Conservation (phyloP, 1,140 invertebrate species). For the Alviniconcha marisindica region DNA sequence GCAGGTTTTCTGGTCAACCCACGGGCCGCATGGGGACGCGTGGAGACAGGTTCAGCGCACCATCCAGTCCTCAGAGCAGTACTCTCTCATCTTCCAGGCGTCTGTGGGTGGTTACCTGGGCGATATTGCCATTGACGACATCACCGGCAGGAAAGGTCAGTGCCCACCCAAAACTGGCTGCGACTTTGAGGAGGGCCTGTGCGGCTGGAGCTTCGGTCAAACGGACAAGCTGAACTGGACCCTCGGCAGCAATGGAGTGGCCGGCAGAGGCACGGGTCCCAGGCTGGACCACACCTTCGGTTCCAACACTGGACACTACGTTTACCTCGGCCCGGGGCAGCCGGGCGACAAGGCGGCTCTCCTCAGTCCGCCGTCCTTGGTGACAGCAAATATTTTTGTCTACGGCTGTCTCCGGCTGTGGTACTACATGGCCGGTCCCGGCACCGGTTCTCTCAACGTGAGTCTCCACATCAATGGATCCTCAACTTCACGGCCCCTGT, state of each 20-base stretch:
- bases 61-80: conserved; percentile 8
- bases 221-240: conserved; percentile 70
- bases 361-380: conserved; percentile 45
- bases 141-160: conserved; percentile 47
- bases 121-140: conserved; percentile 71
- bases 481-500: neutral
- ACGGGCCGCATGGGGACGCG: conserved; percentile 67
- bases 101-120: conserved; percentile 14
- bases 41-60: conserved; percentile 57
- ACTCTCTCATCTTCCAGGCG: conserved; percentile 35
- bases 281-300: conserved; percentile 83
- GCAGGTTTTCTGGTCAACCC: conserved; percentile 53
- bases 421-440: conserved; percentile 85
- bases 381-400: neutral
- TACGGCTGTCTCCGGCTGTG: conserved; percentile 79
- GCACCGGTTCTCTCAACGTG: conserved; percentile 62
- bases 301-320: conserved; percentile 66
- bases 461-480: conserved; percentile 49
- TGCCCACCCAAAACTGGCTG: conserved; percentile 59
- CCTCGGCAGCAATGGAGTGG: conserved; percentile 57
- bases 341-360: conserved; percentile 59
- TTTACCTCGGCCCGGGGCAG: conserved; percentile 66
- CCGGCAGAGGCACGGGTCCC: conserved; percentile 84
- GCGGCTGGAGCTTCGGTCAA: conserved; percentile 59
- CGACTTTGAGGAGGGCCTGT: conserved; percentile 67